phyloP scores from a whole-genome alignment of 2,888 invertebrate species.

The Leptopilina drosophilae region DNA sequence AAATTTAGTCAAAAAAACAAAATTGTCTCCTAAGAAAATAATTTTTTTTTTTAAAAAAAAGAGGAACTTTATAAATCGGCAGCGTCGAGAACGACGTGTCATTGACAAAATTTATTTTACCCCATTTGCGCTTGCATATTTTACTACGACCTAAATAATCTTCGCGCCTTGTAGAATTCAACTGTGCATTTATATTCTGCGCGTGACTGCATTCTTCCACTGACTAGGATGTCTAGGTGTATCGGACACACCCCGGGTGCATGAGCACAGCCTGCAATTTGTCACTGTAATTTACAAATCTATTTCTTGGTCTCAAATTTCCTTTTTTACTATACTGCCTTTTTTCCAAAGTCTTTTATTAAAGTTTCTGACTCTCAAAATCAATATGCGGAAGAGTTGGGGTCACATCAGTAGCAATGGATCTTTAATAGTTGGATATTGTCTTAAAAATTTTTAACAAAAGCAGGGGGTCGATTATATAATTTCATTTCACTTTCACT shows the following conservation, averaged over 20 bases:
- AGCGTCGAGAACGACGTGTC: conserved; percentile 1
- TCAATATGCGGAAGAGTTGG: background rate
- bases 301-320: background rate
- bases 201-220: conserved; percentile 33
- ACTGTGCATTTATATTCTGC: conserved; percentile 33
- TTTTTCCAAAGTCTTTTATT: background rate
- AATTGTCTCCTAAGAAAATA: no score
- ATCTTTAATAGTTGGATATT: background rate
- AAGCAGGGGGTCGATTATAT: no score
- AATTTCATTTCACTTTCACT: no score
- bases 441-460: no score
- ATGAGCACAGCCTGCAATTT: background rate
- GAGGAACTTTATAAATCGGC: background rate
- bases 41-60: background rate
- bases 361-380: conserved; percentile 1
- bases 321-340: background rate
- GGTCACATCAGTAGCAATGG: background rate
- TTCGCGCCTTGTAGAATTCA: conserved; percentile 24
- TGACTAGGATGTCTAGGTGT: conserved; percentile 27
- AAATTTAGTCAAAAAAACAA: no score
- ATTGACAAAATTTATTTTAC: conserved; percentile 31
- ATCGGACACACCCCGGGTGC: conserved; percentile 4
- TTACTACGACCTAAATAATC: conserved; percentile 38
- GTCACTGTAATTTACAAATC: conserved; percentile 21
- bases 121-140: conserved; percentile 26